Evolutionary conservation across 2,797 vertebrate species (phyloP), one percentile per base, ranked within the genome.

Genomic region (Myripristis murdjan): DNA sequence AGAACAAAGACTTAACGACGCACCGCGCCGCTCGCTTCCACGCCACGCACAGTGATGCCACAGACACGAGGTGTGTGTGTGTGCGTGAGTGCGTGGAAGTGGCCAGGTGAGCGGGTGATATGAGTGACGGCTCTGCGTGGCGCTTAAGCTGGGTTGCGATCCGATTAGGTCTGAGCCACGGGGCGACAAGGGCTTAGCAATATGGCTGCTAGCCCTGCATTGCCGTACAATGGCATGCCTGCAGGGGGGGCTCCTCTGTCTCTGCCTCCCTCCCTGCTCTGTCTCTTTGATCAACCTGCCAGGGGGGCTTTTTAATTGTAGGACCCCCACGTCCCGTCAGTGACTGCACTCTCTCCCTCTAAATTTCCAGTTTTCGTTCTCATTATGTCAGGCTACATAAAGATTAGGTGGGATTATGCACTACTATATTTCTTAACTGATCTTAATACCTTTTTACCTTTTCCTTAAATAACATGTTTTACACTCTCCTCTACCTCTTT

Each of bases 131-230:
- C 64, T 70, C 77, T 86, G 83, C 26, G 60, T 82, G 76, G 77
- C 11, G 6, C 69, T 49, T 91, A 90, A 93, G 88, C 89, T 76
- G 49, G 35, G 22, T n/a, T n/a, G 28, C 59, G 77, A 92, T 89
- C 92, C 77, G 83, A 92, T 92, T 92, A 93, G 73, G 15, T 49
- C 77, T 58, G 75, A 90, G 85, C 87, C 69, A 64, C 46, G 26
- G 65, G 72, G 81, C 86, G 81, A 90, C 82, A 76, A 79, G 70
- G 70, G 91, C 74, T 93, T 84, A 93, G 84, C 87, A 79, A 82
- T 62, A 84, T 86, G 86, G 84, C 86, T 85, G 82, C 85, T 53
- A 52, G 66, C 77, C 54, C 52, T 23, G 64, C 70, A 52, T 16
- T 4, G 39, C 79, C 77, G 35, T 5, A 31, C 65, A 43, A 62